Base-by-base conservation (phyloP, 1,140 invertebrate genomes). In the Venustaconcha ellipsiformis region DNA sequence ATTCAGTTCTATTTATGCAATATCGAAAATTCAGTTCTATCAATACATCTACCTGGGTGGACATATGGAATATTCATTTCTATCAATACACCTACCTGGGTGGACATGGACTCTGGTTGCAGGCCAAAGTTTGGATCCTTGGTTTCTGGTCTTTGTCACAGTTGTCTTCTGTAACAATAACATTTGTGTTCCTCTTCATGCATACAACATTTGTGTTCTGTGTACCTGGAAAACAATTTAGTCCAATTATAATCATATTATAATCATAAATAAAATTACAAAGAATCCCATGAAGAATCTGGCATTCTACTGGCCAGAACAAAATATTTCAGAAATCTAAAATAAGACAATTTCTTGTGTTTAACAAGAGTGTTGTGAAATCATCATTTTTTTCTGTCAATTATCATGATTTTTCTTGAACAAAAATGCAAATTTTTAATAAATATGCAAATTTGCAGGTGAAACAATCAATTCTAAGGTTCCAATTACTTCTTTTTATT, bases 41-140 rank as follows among this genome's bases (percentile, higher is more conserved):
- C 26, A 30, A 30, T 30, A 30, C 26, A 30, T 30, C 26, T 30
- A 30, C 26, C 26, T 30, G 26, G 1, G 26, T 30, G 37, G 6
- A 48, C 6, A 48, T 48, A 48, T 48, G 37, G 5, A 6, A 48
- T 11, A 48, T 48, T 48, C 37, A 48, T 6, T 48, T 48, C 37
- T 48, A 48, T 6, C 37, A 64, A 15, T 18, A 57, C 17, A 79
- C 80, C 81, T 80, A 90, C 89, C 80, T 79, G 58, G 87, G 82
- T 3, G 93, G 92, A 85, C 95, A 96, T 1, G 94, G 93, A 78
- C 92, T 92, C 0, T 91, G 91, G 84, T 95, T 95, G 84, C 95
- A 96, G 64, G 91, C 89, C n/a, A 94, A 87, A 4, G 92, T 90
- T 78, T 93, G 92, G 56, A 91, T 87, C 37, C 90, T 86, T 2